Percentiles rank a stretch among this genome's conserved stretches.
Evolutionary conservation across 2,888 invertebrate genomes (phyloP).

Genomic region (Epistrophe grossulariae): DNA sequence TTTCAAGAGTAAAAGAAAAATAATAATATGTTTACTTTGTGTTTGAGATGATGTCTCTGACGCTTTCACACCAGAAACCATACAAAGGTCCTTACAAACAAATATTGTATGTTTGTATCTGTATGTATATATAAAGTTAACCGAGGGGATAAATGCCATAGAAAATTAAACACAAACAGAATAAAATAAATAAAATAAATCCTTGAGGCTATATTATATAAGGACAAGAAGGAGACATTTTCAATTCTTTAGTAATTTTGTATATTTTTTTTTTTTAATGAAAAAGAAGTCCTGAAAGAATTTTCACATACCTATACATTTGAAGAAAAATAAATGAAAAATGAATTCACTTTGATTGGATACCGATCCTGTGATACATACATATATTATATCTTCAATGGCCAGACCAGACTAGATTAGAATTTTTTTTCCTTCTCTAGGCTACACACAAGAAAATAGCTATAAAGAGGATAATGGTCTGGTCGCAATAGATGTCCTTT

Average conservation of each 20-base stretch:
- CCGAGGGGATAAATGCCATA: conserved; percentile 7
- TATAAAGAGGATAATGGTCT: conserved; percentile 15
- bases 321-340: background rate
- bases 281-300: conserved; percentile 10
- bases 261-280: background rate
- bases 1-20: background rate
- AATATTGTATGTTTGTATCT: no score
- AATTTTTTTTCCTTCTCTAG: background rate
- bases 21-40: conserved; percentile 13
- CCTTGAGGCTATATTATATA: background rate
- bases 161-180: conserved; percentile 29
- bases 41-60: background rate
- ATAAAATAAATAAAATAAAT: conserved; percentile 16
- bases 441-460: conserved; percentile 4
- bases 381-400: background rate
- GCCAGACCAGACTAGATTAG: background rate
- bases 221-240: background rate
- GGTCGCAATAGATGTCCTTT: conserved; percentile 3
- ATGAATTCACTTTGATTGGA: conserved; percentile 6
- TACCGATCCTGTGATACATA: background rate
- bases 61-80: conserved; percentile 4
- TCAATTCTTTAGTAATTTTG: conserved; percentile 3
- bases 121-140: conserved; percentile 4
- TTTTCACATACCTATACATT: background rate
- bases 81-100: conserved; percentile 12